Evolutionary conservation across 1,140 invertebrate species (phyloP).

Genomic region (Drosophila jambulina): DNA sequence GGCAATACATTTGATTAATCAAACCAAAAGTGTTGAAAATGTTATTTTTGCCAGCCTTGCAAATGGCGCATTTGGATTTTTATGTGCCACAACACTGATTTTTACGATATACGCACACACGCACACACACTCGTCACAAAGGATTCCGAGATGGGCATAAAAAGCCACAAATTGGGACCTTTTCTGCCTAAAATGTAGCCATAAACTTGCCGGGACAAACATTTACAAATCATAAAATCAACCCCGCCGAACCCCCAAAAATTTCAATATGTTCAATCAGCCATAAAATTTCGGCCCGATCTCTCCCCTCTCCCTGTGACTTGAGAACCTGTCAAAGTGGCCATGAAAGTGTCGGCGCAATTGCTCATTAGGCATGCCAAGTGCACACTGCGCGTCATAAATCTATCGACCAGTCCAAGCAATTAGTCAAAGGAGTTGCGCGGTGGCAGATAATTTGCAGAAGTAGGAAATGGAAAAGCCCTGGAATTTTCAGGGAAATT

Average conservation of each 20-base stretch:
- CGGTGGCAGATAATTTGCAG: conserved; percentile 21
- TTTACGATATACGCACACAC: conserved; percentile 40
- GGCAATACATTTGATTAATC: conserved; percentile 71
- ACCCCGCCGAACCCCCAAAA: conserved; percentile 5
- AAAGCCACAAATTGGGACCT: conserved; percentile 72
- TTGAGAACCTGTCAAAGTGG: conserved; percentile 20
- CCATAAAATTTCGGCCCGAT: conserved; percentile 45
- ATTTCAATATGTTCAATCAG: conserved; percentile 58
- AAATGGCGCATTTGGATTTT: conserved; percentile 78
- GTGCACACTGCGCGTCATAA: conserved; percentile 38
- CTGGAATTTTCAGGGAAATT: conserved; percentile 21
- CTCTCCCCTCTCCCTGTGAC: not conserved
- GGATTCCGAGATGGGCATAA: conserved; percentile 3
- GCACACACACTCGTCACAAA: conserved; percentile 12
- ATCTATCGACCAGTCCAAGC: conserved; percentile 30
- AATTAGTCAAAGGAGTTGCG: conserved; percentile 29
- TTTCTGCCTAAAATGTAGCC: conserved; percentile 62
- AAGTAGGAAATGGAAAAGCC: not conserved
- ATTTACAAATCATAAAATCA: conserved; percentile 79
- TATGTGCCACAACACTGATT: conserved; percentile 68
- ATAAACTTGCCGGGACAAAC: conserved; percentile 74
- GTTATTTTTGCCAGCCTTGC: conserved; percentile 75
- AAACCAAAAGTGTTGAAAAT: conserved; percentile 82
- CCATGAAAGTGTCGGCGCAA: conserved; percentile 28
- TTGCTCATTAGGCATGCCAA: conserved; percentile 49